Evolutionary conservation across 2,797 vertebrate species (phyloP), one percentile per base, ranked within the genome.

Genomic region (Myotis daubentonii): DNA sequence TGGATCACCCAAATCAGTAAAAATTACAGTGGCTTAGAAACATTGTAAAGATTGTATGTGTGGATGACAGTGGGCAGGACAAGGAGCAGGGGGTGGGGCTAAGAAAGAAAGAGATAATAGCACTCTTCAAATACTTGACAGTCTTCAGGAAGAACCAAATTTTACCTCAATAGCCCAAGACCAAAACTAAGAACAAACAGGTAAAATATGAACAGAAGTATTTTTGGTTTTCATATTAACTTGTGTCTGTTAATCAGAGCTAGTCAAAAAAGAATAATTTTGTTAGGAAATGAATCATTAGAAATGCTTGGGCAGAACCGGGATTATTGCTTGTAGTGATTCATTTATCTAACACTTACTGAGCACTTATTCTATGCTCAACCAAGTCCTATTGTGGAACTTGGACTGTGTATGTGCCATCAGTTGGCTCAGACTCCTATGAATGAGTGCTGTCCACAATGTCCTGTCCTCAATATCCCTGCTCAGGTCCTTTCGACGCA

Each of bases 1-100:
- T 3, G 1, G 33, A 82, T 97, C 71, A 97, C 1, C 88, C 20
- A 91, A 96, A 85, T 72, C 28, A 95, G 47, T 57, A 53, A 30
- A 94, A 96, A 79, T 94, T 84, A 85, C 36, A 79, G 89, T 30
- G 86, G 76, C 8, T 76, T 49, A 92, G 87, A 79, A 95, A 7
- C 8, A 95, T 85, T 92, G 25, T 62, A 12, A 62, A 62, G 57
- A 62, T 15, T 62, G 25, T 62, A 62, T 75, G 36, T 75, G 7
- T 51, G 20, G 16, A 28, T 33, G 17, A 91, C 17, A 84, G 49
- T 33, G 11, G 12, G 55, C 15, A 78, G 33, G 62, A 47, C 22
- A 81, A 91, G n/a, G 36, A 75, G 15, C 33, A 19, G 36, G 9
- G 19, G 2, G 38, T 66, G 8, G 17, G 25, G 13, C 68, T 85